Percentiles rank a stretch among this genome's conserved stretches.
These are phyloP conservation scores for Heliconius hermathena DNA, from an alignment of 1,140 invertebrate species.

Conservation along the genomic window DNA sequence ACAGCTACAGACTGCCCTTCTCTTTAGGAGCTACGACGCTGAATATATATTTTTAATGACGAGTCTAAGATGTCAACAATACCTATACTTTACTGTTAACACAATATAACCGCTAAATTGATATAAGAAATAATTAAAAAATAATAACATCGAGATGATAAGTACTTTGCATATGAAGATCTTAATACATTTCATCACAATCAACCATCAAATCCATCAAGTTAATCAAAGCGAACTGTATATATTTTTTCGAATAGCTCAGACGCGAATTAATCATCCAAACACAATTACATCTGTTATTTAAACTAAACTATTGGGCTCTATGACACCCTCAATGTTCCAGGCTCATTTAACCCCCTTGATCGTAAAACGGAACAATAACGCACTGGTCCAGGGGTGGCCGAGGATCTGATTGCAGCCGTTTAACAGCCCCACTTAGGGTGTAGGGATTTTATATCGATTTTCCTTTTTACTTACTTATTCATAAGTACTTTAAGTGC, in stretches of 20 bases:
- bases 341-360: constrained; percentile 62
- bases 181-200: background rate
- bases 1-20: background rate
- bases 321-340: constrained; percentile 53
- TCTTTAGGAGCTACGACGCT: too few relatives aligned
- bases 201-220: background rate
- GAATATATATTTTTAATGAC: background rate
- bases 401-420: constrained; percentile 56
- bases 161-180: background rate
- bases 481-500: constrained; percentile 20
- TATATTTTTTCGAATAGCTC: constrained; percentile 18
- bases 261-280: constrained; percentile 54
- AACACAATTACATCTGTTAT: constrained; percentile 79
- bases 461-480: constrained; percentile 33
- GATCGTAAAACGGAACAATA: constrained; percentile 60
- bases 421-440: constrained; percentile 52
- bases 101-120: too few relatives aligned
- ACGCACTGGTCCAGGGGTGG: constrained; percentile 51
- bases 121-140: background rate
- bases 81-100: too few relatives aligned
- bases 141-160: background rate
- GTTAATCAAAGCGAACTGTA: background rate
- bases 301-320: constrained; percentile 62
- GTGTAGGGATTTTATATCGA: constrained; percentile 43
- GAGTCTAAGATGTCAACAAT: background rate